Evolutionary conservation across 92 coral and sea anemone genomes (phyloP), one percentile per base, ranked within the genome.

Genomic region (Plumapathes pennacea): DNA sequence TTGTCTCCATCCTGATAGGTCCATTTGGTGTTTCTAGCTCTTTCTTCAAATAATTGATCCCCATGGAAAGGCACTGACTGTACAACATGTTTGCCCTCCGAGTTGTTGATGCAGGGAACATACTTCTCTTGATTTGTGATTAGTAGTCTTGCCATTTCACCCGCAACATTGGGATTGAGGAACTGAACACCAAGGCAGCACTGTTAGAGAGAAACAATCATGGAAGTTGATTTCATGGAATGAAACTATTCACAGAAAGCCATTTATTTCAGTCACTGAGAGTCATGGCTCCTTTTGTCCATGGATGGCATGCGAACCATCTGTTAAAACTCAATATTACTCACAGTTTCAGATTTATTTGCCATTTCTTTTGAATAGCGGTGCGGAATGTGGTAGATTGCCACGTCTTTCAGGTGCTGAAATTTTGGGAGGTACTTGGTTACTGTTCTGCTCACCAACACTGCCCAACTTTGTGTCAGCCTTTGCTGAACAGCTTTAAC

Each of bases 41-140:
- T 38, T 19, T 73, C 87, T 51, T 80, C 87, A 40, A 64, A 73
- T 4, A 81, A 29, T 55, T 81, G 88, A 25, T 81, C 88, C 43
- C 77, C 82, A 38, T 81, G 87, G 1, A 73, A 43, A 4, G 87
- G 67, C 3, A 74, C 40, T 17, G 25, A 2, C 10, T 37, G 40
- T 14, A 59, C 23, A 12, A 73, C 39, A 4, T 44, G 39, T 8
- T 8, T 48, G 10, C 42, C 37, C 31, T 7, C 34, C 24, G 25
- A 47, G 6, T 62, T 62, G 10, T 24, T 18, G 20, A 61, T 44
- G 34, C 44, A 61, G 1, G 80, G 80, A 6, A 72, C 72, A 62
- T 72, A 72, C 46, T 48, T 46, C n/a, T 33, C 17, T 7, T 57
- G 68, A 47, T 32, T 28, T 24, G 63, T 38, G 29, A 21, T 51